Percentiles rank a stretch among this genome's conserved stretches.
phyloP scores from a whole-genome alignment of 2,888 invertebrate species.

The Tanytarsus gracilentus region DNA sequence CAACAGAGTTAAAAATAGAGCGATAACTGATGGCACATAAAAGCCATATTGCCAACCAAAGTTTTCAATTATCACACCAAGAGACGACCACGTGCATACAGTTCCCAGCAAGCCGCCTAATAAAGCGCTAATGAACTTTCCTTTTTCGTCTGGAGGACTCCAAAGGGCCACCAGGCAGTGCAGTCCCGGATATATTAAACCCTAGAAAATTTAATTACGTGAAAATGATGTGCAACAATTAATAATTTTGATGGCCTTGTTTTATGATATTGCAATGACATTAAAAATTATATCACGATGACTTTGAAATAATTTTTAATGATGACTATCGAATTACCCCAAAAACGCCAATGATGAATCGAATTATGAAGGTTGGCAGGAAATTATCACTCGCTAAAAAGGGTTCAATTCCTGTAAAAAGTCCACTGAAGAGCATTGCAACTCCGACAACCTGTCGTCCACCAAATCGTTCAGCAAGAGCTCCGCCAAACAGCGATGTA shows the following conservation, averaged over 20 bases:
- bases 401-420: constrained; percentile 53
- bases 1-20: constrained; percentile 48
- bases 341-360: constrained; percentile 54
- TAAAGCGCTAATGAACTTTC: constrained; percentile 60
- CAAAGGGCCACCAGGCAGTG: constrained; percentile 60
- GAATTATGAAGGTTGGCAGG: constrained; percentile 47
- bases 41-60: constrained; percentile 61
- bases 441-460: constrained; percentile 53
- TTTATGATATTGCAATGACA: not conserved
- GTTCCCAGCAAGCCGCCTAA: constrained; percentile 33
- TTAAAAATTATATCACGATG: not conserved
- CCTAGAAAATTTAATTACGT: constrained; percentile 39
- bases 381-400: constrained; percentile 50
- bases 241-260: not conserved
- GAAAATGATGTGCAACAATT: not conserved
- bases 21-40: constrained; percentile 52
- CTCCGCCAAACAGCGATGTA: constrained; percentile 56
- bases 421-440: constrained; percentile 45
- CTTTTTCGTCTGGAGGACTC: constrained; percentile 64
- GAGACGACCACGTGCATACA: constrained; percentile 48
- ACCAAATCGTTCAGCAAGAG: constrained; percentile 55
- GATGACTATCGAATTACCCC: constrained; percentile 47
- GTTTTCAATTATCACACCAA: constrained; percentile 53
- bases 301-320: too few species aligned
- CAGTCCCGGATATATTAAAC: constrained; percentile 54